Percentiles rank a stretch among this genome's conserved stretches.
Evolutionary conservation across 2,888 invertebrate genomes (phyloP).

Genomic region (Tetranychus piercei): DNA sequence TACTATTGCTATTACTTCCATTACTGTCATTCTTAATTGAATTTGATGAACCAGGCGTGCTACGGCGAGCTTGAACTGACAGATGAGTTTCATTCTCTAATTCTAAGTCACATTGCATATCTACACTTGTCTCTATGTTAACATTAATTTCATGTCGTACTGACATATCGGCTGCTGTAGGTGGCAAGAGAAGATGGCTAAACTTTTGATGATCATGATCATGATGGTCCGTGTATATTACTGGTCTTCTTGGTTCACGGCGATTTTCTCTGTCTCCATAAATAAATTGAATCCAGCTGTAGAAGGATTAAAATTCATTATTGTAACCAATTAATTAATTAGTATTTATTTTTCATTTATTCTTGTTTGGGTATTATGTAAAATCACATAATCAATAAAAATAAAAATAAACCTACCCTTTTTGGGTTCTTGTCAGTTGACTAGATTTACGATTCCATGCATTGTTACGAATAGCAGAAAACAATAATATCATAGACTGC

Average conservation of each 20-base stretch:
- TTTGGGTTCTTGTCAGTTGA: conserved; percentile 5
- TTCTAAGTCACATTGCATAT: conserved; percentile 5
- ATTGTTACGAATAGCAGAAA: conserved; percentile 13
- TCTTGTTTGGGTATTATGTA: neutral
- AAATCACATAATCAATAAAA: neutral
- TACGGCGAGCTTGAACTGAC: neutral
- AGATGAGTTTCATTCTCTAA: conserved; percentile 6
- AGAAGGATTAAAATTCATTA: neutral
- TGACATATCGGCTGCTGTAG: conserved; percentile 3
- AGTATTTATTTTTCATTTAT: neutral
- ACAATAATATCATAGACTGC: conserved; percentile 19
- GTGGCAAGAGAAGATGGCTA: conserved; percentile 5
- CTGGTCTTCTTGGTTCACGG: neutral
- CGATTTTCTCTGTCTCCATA: conserved; percentile 21
- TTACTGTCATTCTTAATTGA: neutral
- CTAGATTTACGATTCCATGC: conserved; percentile 17
- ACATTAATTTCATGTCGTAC: neutral
- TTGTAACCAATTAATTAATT: neutral
- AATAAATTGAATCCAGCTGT: conserved; percentile 23
- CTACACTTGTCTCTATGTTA: conserved; percentile 7
- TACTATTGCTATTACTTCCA: neutral
- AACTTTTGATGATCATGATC: conserved; percentile 16
- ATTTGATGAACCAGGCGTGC: neutral
- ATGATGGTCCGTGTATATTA: neutral
- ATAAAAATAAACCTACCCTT: neutral